Conservation (phyloP, 1,140 invertebrate species). For the Drosophila oshimai region DNA sequence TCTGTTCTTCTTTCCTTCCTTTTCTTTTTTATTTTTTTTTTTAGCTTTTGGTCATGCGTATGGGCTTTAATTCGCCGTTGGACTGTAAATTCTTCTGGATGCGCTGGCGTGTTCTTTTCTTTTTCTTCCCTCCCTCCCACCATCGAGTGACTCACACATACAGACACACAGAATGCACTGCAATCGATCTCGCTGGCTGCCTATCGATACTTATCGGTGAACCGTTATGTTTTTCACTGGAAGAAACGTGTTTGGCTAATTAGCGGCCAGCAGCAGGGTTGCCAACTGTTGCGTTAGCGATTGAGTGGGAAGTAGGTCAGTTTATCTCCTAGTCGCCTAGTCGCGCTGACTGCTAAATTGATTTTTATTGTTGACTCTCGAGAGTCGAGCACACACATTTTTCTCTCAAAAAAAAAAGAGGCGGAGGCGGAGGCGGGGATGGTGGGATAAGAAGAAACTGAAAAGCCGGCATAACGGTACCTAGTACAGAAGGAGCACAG, state of each 20-base stretch:
- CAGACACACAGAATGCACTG: constrained; percentile 8
- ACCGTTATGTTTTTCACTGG: constrained; percentile 24
- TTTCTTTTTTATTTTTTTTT: no score
- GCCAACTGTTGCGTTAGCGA: constrained; percentile 37
- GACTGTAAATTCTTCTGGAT: constrained; percentile 25
- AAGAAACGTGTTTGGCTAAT: constrained; percentile 59
- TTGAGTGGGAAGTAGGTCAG: constrained; percentile 56
- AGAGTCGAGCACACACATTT: constrained; percentile 7
- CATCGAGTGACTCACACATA: constrained; percentile 21
- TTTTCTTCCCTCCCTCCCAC: background rate
- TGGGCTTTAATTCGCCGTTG: constrained; percentile 57
- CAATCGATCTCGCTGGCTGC: constrained; percentile 24
- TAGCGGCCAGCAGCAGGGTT: constrained; percentile 48
- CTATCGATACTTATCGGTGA: constrained; percentile 39
- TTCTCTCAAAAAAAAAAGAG: background rate
- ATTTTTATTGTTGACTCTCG: constrained; percentile 21
- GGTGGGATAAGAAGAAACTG: background rate
- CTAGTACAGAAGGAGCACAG: no score
- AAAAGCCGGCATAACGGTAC: constrained; percentile 25
- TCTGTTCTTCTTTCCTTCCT: constrained; percentile 6
- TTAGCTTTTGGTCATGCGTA: constrained; percentile 71
- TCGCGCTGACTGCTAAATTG: constrained; percentile 54
- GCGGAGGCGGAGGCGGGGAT: background rate
- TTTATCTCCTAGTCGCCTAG: constrained; percentile 24
- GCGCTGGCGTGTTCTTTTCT: constrained; percentile 22